Evolutionary conservation across 1,140 invertebrate species (phyloP).

Genomic region (Artemia franciscana): DNA sequence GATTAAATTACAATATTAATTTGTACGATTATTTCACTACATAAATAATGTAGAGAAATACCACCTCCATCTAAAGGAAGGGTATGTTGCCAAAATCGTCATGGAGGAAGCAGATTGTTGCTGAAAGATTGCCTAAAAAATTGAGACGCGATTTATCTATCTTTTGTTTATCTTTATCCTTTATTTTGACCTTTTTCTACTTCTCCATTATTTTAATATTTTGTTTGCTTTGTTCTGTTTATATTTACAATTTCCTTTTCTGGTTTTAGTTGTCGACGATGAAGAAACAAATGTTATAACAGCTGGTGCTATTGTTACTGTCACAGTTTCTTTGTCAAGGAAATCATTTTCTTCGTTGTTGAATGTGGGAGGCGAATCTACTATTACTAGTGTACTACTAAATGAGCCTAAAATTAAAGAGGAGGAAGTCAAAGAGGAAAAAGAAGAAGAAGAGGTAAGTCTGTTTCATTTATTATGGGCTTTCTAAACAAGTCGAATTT

Average conservation of each 20-base stretch:
- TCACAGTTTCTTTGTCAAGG: conserved; percentile 63
- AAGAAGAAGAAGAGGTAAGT: conserved; percentile 27
- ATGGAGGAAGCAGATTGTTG: no score
- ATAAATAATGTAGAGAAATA: no score
- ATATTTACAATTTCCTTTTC: conserved; percentile 9
- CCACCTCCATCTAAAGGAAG: no score
- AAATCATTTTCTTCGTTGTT: conserved; percentile 56
- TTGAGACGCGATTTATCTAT: no score
- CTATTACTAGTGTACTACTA: conserved; percentile 23
- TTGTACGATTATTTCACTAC: no score
- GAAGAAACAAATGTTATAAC: conserved; percentile 88
- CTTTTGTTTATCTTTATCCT: no score
- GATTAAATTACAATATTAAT: no score
- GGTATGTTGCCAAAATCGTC: no score
- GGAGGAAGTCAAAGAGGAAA: conserved; percentile 17
- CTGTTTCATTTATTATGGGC: conserved; percentile 16
- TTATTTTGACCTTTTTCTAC: no score
- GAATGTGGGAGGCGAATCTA: conserved; percentile 42
- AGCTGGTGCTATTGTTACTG: conserved; percentile 87
- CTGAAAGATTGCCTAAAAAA: no score
- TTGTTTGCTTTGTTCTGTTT: no score
- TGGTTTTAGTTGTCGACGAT: conserved; percentile 70
- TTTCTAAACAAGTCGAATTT: conserved; percentile 3
- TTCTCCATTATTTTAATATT: no score
- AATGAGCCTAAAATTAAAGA: conserved; percentile 13